Percentiles rank a stretch among this genome's conserved stretches.
phyloP scores from a whole-genome alignment of 2,113 vertebrate species.

The Xerus inauris region DNA sequence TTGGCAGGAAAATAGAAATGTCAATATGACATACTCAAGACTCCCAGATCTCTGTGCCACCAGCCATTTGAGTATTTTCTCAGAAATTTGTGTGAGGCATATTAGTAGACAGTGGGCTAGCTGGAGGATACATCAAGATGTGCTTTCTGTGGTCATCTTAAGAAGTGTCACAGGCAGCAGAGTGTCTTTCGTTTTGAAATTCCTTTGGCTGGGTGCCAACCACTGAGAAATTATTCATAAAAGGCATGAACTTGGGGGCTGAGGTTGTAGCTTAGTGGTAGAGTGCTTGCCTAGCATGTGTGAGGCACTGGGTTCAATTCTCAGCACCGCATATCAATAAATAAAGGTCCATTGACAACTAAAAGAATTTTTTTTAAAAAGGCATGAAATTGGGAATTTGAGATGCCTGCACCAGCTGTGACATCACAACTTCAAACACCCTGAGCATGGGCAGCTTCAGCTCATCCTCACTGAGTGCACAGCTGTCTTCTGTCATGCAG shows the following conservation, averaged over 20 bases:
- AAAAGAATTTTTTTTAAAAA: no score
- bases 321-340: no score
- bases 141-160: not conserved
- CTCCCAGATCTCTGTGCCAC: not conserved
- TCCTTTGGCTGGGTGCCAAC: conserved; percentile 4
- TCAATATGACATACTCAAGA: not conserved
- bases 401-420: conserved; percentile 1
- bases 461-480: accelerated
- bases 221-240: conserved; percentile 10
- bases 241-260: conserved; percentile 53
- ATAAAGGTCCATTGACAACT: no score
- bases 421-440: conserved; percentile 36
- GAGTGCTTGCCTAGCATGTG: no score
- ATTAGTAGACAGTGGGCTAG: not conserved
- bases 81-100: not conserved
- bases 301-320: no score
- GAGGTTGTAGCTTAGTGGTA: no score
- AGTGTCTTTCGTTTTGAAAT: not conserved
- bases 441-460: not conserved
- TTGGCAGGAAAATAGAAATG: not conserved
- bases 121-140: not conserved
- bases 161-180: not conserved
- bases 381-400: conserved; percentile 26
- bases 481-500: not conserved
- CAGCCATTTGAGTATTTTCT: not conserved